Percentiles rank a stretch among this genome's conserved stretches.
These are phyloP conservation scores for Hydrozoanthus tunicans DNA, from an alignment of 64 coral and sea anemone species.

Conservation along the genomic window DNA sequence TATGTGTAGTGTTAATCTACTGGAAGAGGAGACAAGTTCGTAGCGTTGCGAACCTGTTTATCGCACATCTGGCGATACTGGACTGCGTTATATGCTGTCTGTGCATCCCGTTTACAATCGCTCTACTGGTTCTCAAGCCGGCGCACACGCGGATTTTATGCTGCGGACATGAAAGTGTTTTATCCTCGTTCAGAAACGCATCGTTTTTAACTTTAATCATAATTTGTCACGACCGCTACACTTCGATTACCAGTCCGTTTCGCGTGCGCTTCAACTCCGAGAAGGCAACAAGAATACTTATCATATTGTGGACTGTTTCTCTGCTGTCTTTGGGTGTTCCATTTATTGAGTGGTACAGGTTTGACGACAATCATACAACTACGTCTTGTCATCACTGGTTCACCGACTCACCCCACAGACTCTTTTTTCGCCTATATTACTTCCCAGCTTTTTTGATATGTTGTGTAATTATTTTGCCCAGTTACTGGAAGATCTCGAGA, in stretches of 20 bases:
- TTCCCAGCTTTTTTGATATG: constrained; percentile 64
- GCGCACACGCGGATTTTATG: constrained; percentile 56
- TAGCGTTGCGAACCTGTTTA: constrained; percentile 76
- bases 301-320: constrained; percentile 57
- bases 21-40: constrained; percentile 81
- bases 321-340: constrained; percentile 43
- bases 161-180: constrained; percentile 72
- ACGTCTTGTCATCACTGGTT: constrained; percentile 42
- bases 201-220: constrained; percentile 76
- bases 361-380: neutral
- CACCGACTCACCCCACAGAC: constrained; percentile 16
- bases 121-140: constrained; percentile 42
- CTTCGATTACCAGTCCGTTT: constrained; percentile 83
- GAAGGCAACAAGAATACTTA: constrained; percentile 60
- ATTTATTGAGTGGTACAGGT: constrained; percentile 66
- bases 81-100: constrained; percentile 66
- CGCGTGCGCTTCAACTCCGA: constrained; percentile 61
- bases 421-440: constrained; percentile 70
- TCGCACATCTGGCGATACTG: constrained; percentile 75
- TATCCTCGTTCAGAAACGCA: constrained; percentile 78
- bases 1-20: constrained; percentile 68
- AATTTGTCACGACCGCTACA: constrained; percentile 86
- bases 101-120: constrained; percentile 67
- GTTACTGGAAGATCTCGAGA: constrained; percentile 90
- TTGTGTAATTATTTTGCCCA: constrained; percentile 60